A percentile compares a stretch with the other conserved stretches of the same genome.
phyloP scores from a whole-genome alignment of 2,888 invertebrate species.

The Apoderus coryli region DNA sequence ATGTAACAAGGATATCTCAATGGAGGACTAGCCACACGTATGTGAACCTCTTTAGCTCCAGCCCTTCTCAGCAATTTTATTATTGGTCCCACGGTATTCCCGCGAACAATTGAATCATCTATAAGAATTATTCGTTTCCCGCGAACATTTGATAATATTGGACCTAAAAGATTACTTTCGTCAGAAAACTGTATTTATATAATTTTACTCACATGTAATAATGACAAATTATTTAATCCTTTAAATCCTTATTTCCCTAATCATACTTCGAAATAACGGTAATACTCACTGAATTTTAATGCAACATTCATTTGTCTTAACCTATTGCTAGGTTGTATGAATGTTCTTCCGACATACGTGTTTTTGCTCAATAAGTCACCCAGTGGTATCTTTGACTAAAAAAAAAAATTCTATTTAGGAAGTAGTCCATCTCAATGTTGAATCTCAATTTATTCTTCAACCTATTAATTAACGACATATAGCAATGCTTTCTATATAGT shows the following conservation, averaged over 20 bases:
- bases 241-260: no score
- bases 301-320: slow-evolving; percentile 84
- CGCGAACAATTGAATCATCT: slow-evolving; percentile 95
- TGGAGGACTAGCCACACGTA: slow-evolving; percentile 93
- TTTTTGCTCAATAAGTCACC: slow-evolving; percentile 93
- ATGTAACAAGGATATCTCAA: slow-evolving; percentile 91
- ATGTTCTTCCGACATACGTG: slow-evolving; percentile 91
- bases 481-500: no score
- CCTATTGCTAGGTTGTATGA: slow-evolving; percentile 90
- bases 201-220: slow-evolving; percentile 1
- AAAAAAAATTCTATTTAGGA: slow-evolving; percentile 15
- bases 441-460: no score
- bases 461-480: no score
- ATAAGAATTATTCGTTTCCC: slow-evolving; percentile 83
- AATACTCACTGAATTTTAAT: slow-evolving; percentile 70
- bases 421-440: no score
- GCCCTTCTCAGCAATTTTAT: slow-evolving; percentile 82
- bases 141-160: slow-evolving; percentile 76
- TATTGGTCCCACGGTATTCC: slow-evolving; percentile 93
- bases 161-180: no score
- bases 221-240: no score
- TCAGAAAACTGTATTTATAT: slow-evolving; percentile 12
- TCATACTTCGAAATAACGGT: no score
- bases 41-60: slow-evolving; percentile 92
- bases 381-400: slow-evolving; percentile 73